phyloP scores from a whole-genome alignment of 1,140 invertebrate species.

The Drepana arcuata region DNA sequence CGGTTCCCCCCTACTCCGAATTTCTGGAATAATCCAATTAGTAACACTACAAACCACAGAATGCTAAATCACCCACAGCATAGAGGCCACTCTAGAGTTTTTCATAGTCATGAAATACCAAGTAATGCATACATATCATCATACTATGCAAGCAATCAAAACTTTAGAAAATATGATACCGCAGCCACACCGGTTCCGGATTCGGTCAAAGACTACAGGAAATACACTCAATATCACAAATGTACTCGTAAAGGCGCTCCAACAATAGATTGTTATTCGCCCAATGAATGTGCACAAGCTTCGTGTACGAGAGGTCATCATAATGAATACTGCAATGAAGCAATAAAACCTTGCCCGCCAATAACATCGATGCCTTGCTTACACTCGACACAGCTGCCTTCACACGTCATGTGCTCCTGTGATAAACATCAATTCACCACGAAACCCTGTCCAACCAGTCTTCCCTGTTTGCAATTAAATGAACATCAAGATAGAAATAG shows the following conservation, averaged over 20 bases:
- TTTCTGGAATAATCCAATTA: constrained; percentile 17
- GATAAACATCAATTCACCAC: too few species aligned
- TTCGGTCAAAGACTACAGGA: constrained; percentile 19
- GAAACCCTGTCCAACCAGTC: too few species aligned
- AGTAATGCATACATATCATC: constrained; percentile 19
- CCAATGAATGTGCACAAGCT: constrained; percentile 2
- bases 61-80: constrained; percentile 18
- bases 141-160: constrained; percentile 14
- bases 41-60: constrained; percentile 16
- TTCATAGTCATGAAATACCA: constrained; percentile 25
- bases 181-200: constrained; percentile 7
- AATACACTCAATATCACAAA: constrained; percentile 14
- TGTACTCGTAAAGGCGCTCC: constrained; percentile 34
- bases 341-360: too few species aligned
- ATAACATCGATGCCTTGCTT: too few species aligned
- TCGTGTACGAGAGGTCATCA: constrained; percentile 32
- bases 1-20: constrained; percentile 16
- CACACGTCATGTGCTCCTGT: too few species aligned
- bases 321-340: constrained; percentile 9
- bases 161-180: constrained; percentile 22
- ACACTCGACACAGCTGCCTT: too few species aligned
- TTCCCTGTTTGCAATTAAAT: too few species aligned
- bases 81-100: constrained; percentile 31
- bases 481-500: too few species aligned
- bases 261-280: neutral